These are phyloP conservation scores for Amblyornis subalaris DNA, from an alignment of 2,113 vertebrate genomes.

Conservation along the genomic window DNA sequence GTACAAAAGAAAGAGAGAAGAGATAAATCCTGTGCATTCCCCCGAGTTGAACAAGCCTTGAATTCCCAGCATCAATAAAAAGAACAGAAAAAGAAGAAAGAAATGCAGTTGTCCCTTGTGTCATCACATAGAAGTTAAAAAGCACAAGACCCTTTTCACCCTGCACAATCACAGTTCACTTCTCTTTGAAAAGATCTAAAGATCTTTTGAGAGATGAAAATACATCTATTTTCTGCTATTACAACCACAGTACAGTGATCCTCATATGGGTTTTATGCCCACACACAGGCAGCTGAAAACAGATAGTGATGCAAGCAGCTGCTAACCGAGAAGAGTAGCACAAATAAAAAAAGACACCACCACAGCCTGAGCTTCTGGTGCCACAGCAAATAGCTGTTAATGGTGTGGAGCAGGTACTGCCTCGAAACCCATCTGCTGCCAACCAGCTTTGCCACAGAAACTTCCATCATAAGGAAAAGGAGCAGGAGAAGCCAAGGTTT, in stretches of 20 bases:
- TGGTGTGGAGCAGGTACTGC: neutral
- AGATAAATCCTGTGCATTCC: neutral
- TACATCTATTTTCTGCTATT: constrained; percentile 40
- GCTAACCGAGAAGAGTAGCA: neutral
- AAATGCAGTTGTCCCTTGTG: constrained; percentile 23
- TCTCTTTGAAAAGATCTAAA: constrained; percentile 40
- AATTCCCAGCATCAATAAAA: constrained; percentile 16
- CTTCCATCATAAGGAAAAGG: neutral
- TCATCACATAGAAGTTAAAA: constrained; percentile 36
- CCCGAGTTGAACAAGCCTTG: neutral
- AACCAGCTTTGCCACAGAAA: neutral
- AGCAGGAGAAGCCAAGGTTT: neutral
- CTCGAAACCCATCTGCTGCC: neutral
- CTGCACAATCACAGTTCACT: constrained; percentile 37
- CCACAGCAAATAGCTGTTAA: neutral
- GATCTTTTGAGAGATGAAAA: constrained; percentile 46
- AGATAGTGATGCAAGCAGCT: neutral
- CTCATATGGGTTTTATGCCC: neutral
- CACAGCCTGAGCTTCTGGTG: neutral
- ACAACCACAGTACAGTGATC: neutral
- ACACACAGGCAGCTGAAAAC: constrained; percentile 15
- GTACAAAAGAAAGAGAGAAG: neutral
- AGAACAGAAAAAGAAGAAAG: constrained; percentile 1
- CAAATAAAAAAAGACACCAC: neutral
- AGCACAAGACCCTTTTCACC: constrained; percentile 40